Base-by-base conservation (phyloP, 2,113 vertebrate genomes). In the Hemiprocne comata region DNA sequence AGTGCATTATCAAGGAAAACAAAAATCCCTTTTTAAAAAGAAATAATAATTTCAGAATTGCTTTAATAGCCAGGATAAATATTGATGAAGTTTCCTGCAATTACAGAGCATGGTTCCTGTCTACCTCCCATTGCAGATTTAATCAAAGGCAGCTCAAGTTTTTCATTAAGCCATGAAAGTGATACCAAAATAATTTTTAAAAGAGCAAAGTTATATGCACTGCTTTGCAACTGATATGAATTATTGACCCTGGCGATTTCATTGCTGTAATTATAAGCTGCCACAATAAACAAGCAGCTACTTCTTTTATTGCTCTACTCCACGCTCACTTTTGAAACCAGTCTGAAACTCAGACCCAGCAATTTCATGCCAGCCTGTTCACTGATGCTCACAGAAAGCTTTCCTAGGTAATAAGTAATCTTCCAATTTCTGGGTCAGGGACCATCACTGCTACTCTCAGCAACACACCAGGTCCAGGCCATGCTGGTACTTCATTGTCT, bases 221-320 rank as follows among this genome's bases (percentile, higher is more conserved):
- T 80, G 42, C 42, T 95, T 87, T 83, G 71, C 82, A 50, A 16
- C 31, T 75, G 66, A 54, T 82, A 85, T 40, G 82, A 85, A 54
- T 1, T 3, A 90, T 15, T 36, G 44, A n/a, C 69, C 60, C 34
- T 38, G 23, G n/a, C 0, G 0, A 38, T 55, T 87, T 72, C 64
- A 66, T 31, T 33, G 46, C 55, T 70, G 14, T 44, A 58, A 70
- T 88, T 86, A 95, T 24, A 93, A 87, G 26, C 64, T 38, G 66
- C 73, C 62, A 77, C 65, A 62, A 94, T 70, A 90, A 97, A 74
- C 33, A 67, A 91, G 75, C n/a, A 90, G 51, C 34, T 77, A 54
- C 42, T 83, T 54, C 17, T 7, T 81, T 75, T 87, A 54, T 69
- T 87, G 70, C 81, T 95, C 64, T 46, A 9, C 50, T 66, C 55